Base-by-base conservation (phyloP, 2,797 vertebrate species). In the Sebastes alutus region DNA sequence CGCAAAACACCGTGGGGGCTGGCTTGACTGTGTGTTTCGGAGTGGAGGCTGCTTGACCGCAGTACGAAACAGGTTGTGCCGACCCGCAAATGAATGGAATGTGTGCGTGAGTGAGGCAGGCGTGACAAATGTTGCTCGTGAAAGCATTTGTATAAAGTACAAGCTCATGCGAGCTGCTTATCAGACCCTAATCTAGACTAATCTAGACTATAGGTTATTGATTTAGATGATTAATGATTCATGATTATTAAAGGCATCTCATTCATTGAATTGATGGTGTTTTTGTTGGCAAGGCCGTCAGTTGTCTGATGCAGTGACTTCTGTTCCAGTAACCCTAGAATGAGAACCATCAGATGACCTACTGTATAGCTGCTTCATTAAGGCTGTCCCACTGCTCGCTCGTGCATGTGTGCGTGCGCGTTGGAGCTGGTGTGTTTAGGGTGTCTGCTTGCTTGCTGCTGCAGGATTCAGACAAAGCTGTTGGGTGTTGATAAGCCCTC, bases 51-150 rank as follows among this genome's bases (percentile, higher is more conserved):
- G 35, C 35, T 35, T 35, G 35, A 35, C 35, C 35, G 12, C 35
- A 35, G 35, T 35, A 35, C 12, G 35, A 64, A 85, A 64, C 84
- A 86, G 85, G 84, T 83, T 87, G 72, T 7, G 6, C 5, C 2
- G 9, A 49, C 55, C 77, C 61, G 56, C 32, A 79, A 80, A 84
- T 79, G 78, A 87, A 88, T 78, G 82, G 78, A 72, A 82, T 18
- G 82, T 71, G 14, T 71, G 14, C 14, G 72, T 61, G 87, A 70
- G 75, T 27, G 82, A 65, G 58, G 80, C 72, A 86, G 71, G 70
- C 85, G 85, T 87, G 84, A 92, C 89, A 76, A 88, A 89, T 83
- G 82, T 49, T 72, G 67, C 80, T 60, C 38, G 49, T 81, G 76
- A 80, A 81, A 59, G n/a, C 67, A 86, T 91, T 73, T 68, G 80